Conservation (phyloP, 2,888 invertebrate genomes). For the Bhutanitis thaidina region DNA sequence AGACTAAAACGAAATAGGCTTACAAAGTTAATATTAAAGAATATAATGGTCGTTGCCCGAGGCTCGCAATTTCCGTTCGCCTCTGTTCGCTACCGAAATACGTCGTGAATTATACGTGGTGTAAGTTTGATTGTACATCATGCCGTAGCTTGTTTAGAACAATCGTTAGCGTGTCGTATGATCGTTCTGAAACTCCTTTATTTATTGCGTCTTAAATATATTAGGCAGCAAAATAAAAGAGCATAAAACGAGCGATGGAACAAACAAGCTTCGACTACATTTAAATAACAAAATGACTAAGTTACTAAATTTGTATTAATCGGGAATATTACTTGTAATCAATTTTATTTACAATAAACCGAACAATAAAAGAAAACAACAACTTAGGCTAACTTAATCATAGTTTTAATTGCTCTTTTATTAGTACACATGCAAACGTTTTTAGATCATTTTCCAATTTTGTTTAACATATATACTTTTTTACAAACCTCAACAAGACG, state of each 20-base stretch:
- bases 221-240: constrained; percentile 2
- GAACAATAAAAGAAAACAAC: too few species aligned
- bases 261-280: constrained; percentile 4
- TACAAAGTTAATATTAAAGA: constrained; percentile 50
- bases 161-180: constrained; percentile 48
- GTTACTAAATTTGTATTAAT: too few species aligned
- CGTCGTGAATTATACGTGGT: constrained; percentile 31
- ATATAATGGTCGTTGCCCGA: constrained; percentile 46
- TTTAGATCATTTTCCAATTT: too few species aligned
- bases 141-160: constrained; percentile 52
- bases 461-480: too few species aligned
- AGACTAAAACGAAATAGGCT: constrained; percentile 14
- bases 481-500: constrained; percentile 28
- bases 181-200: constrained; percentile 38
- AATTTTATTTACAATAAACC: too few species aligned
- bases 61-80: constrained; percentile 59
- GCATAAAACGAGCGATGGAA: constrained; percentile 4
- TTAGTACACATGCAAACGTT: too few species aligned
- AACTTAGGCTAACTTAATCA: too few species aligned
- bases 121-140: constrained; percentile 54
- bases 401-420: too few species aligned
- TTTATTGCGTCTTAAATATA: constrained; percentile 30
- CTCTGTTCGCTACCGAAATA: constrained; percentile 44
- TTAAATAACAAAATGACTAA: background rate
- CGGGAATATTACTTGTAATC: too few species aligned